Percentiles rank a stretch among this genome's conserved stretches.
Conservation (phyloP, 1,140 invertebrate species). For the Hylaeus volcanicus region DNA sequence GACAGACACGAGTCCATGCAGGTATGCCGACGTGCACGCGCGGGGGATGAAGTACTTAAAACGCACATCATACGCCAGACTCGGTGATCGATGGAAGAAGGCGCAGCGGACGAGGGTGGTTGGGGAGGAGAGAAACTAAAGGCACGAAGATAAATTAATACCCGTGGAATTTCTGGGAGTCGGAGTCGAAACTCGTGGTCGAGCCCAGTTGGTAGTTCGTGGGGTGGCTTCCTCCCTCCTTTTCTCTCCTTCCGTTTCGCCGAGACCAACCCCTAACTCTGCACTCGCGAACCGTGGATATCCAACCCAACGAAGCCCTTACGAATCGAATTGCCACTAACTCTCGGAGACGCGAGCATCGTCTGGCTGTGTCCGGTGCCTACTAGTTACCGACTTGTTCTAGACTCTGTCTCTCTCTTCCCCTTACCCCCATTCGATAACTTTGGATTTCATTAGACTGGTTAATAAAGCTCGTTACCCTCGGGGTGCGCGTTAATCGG, state of each 20-base stretch:
- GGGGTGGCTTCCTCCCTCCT: not conserved
- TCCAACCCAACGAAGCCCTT: conserved; percentile 17
- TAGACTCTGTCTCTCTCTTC: not conserved
- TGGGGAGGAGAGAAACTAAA: conserved; percentile 46
- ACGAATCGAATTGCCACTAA: conserved; percentile 40
- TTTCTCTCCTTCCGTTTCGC: conserved; percentile 22
- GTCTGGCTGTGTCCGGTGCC: conserved; percentile 23
- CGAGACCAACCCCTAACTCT: too few relatives aligned
- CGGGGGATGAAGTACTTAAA: conserved; percentile 48
- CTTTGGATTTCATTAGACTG: conserved; percentile 45
- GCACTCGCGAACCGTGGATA: not conserved
- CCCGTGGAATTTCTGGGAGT: conserved; percentile 58
- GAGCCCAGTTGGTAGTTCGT: conserved; percentile 38
- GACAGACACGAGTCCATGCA: too few relatives aligned
- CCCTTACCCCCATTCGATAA: conserved; percentile 10
- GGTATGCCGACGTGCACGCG: not conserved
- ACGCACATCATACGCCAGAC: conserved; percentile 57
- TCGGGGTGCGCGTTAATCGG: conserved; percentile 31
- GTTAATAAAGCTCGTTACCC: conserved; percentile 42
- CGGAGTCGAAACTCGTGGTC: conserved; percentile 52
- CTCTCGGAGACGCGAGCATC: conserved; percentile 26
- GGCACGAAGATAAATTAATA: conserved; percentile 71
- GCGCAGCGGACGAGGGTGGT: not conserved
- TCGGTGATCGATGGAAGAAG: conserved; percentile 59
- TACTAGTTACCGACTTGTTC: conserved; percentile 10